These are phyloP conservation scores for Venusia cambrica DNA, from an alignment of 2,888 invertebrate genomes.

Conservation along the genomic window DNA sequence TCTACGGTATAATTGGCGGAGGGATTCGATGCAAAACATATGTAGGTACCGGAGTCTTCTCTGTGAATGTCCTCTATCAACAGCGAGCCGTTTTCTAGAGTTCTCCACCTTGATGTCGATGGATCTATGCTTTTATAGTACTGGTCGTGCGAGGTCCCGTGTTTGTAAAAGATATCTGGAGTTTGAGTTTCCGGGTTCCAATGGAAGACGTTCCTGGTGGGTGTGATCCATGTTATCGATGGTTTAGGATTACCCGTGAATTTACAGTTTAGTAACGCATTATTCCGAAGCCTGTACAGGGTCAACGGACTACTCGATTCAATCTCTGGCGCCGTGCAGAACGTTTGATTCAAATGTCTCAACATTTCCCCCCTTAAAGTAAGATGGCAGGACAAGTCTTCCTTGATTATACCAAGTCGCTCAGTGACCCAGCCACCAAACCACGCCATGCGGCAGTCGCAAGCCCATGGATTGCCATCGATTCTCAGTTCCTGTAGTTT, in stretches of 20 bases:
- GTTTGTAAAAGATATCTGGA: constrained; percentile 84
- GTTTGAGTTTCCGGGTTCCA: constrained; percentile 88
- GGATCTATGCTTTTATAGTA: constrained; percentile 67
- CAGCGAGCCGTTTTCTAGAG: constrained; percentile 90
- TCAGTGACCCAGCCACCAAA: constrained; percentile 79
- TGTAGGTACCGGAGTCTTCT: constrained; percentile 91
- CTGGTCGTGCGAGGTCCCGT: constrained; percentile 82
- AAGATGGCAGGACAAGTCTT: constrained; percentile 84
- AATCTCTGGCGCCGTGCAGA: constrained; percentile 85
- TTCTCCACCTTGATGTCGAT: constrained; percentile 79
- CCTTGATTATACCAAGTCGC: constrained; percentile 72
- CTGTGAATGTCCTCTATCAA: constrained; percentile 86
- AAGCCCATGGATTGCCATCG: constrained; percentile 89
- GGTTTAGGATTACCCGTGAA: constrained; percentile 89
- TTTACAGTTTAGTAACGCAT: constrained; percentile 88
- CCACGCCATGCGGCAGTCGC: constrained; percentile 93
- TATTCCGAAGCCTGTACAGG: constrained; percentile 83
- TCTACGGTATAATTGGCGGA: constrained; percentile 88
- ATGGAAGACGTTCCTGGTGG: constrained; percentile 85
- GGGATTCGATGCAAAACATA: constrained; percentile 92
- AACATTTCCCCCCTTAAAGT: constrained; percentile 86
- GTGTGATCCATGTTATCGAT: constrained; percentile 93
- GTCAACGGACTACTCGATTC: constrained; percentile 82
- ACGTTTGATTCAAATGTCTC: constrained; percentile 84
- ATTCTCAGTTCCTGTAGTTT: constrained; percentile 84